Conservation (phyloP, 2,113 vertebrate genomes). For the Gymnocephalus cernua region DNA sequence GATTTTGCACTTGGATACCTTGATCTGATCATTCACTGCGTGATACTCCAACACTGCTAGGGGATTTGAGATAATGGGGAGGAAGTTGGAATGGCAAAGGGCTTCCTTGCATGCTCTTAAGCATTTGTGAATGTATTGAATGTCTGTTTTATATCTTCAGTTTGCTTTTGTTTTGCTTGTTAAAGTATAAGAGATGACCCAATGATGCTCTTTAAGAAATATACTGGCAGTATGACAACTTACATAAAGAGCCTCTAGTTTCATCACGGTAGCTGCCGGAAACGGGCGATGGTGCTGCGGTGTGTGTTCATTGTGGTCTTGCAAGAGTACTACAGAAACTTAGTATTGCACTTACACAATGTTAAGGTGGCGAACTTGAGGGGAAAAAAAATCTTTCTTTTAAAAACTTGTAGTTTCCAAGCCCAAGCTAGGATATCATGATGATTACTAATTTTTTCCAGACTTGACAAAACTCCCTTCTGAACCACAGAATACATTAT, state of each 20-base stretch:
- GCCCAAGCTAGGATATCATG: slow-evolving; percentile 10
- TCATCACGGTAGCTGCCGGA: slow-evolving; percentile 8
- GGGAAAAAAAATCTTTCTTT: neutral
- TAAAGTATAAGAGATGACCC: slow-evolving; percentile 28
- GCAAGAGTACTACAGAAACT: neutral
- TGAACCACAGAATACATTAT: slow-evolving; percentile 53
- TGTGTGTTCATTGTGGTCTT: neutral
- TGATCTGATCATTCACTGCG: slow-evolving; percentile 39
- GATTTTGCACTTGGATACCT: slow-evolving; percentile 46
- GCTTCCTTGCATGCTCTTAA: slow-evolving; percentile 63
- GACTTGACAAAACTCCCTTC: slow-evolving; percentile 21
- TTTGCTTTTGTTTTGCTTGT: slow-evolving; percentile 53
- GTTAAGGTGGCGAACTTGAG: accelerated
- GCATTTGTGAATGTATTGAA: slow-evolving; percentile 46
- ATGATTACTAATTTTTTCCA: slow-evolving; percentile 48
- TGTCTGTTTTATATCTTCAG: slow-evolving; percentile 30
- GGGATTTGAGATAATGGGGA: slow-evolving; percentile 35
- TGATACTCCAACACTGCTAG: slow-evolving; percentile 30
- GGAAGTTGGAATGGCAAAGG: slow-evolving; percentile 31
- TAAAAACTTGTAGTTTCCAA: slow-evolving; percentile 10
- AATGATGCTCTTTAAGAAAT: slow-evolving; percentile 52
- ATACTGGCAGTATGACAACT: neutral
- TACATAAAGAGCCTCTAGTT: slow-evolving; percentile 40
- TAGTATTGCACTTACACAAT: neutral
- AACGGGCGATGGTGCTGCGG: neutral